Conservation (phyloP, 1,140 invertebrate species). For the Venturia canescens region DNA sequence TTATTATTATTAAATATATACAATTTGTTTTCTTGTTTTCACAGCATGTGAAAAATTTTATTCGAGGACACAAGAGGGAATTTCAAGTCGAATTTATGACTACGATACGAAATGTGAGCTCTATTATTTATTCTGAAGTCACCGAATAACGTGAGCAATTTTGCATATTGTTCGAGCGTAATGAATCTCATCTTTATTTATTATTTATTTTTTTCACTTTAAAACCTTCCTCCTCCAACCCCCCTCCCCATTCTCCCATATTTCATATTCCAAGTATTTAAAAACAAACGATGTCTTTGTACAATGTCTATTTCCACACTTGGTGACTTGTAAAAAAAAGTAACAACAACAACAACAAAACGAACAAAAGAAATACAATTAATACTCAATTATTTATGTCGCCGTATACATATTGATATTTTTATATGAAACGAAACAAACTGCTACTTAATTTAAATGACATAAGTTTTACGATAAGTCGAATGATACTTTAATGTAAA, state of each 20-base stretch:
- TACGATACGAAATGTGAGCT: conserved; percentile 19
- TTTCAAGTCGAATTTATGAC: neutral
- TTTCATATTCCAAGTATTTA: conserved; percentile 67
- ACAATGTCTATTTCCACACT: conserved; percentile 66
- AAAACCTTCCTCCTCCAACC: neutral
- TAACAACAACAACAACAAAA: too few species aligned
- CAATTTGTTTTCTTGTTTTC: conserved; percentile 1
- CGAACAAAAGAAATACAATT: too few species aligned
- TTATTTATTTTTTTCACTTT: conserved; percentile 32
- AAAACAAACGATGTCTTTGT: conserved; percentile 67
- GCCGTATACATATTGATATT: conserved; percentile 65
- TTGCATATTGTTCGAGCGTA: conserved; percentile 47
- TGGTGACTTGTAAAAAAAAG: conserved; percentile 73
- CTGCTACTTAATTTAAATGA: conserved; percentile 74
- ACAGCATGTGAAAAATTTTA: neutral
- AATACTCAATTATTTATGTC: conserved; percentile 75
- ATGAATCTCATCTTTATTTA: conserved; percentile 44
- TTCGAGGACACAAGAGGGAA: conserved; percentile 3
- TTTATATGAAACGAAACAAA: conserved; percentile 63
- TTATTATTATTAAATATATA: too few species aligned
- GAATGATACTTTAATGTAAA: conserved; percentile 65
- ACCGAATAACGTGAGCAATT: conserved; percentile 30
- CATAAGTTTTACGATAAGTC: conserved; percentile 66
- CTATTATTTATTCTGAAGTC: conserved; percentile 36
- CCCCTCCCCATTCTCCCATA: conserved; percentile 9